Base-by-base conservation (phyloP, 1,140 invertebrate genomes). In the Aphaenogaster rudis region DNA sequence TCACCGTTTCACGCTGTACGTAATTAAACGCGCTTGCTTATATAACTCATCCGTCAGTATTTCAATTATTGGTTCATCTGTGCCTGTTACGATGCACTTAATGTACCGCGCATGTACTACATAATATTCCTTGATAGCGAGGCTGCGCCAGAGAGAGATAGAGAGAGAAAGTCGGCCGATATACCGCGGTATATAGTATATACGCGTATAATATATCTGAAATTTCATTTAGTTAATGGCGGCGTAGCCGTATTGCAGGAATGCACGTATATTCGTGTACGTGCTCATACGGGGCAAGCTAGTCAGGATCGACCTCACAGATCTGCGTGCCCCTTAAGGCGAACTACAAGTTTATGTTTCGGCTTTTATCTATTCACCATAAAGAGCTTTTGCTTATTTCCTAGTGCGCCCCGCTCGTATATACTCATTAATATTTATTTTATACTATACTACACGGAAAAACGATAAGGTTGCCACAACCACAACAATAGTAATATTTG, bases 201-300 rank as follows among this genome's bases (percentile, higher is more conserved):
- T 36, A 50, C 28, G 33, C 17, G 42, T 82, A 74, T 82, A 85
- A 79, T 85, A 85, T 90, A 77, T 89, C 88, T 77, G 72, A 79
- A 76, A 90, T 92, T 92, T 92, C 91, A 92, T 92, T 92, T 90
- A 61, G 90, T 87, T 92, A 92, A 92, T 92, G 92, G 84, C 69
- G 84, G 50, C 52, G 39, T 42, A 8, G 39, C 82, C 59, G 45
- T 61, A 76, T 72, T 76, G 79, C 86, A 72, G 77, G 28, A 45
- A 69, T 64, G 33, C 50, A 59, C 61, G 63, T 79, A 59, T 17
- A 82, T 72, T 39, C 21, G 72, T 54, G 59, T 59, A 86, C 74
- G 82, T 77, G 45, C 48, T 48, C 72, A 42, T 64, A 50, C n/a
- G 21, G 81, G 2, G 36, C 33, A 33, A 33, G n/a, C 28, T 45